Percentiles rank a stretch among this genome's conserved stretches.
These are phyloP conservation scores for Galerucella pusilla DNA, from an alignment of 2,888 invertebrate genomes.

Conservation along the genomic window DNA sequence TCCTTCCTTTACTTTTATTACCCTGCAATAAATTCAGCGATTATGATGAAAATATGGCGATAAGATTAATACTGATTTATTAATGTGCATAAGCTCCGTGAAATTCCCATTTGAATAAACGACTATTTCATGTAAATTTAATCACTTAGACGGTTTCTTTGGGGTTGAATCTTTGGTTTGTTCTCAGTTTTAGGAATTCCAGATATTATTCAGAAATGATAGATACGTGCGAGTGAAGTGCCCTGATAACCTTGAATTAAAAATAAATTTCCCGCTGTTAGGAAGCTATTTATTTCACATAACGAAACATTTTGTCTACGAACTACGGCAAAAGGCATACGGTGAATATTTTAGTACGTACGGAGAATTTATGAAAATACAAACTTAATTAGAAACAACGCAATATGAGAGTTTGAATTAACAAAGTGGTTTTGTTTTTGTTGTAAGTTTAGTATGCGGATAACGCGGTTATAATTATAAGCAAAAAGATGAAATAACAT, in stretches of 20 bases:
- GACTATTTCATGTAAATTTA: conserved; percentile 56
- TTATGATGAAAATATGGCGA: conserved; percentile 52
- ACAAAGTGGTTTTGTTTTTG: too few relatives aligned
- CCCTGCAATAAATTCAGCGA: conserved; percentile 41
- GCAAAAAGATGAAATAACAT: too few relatives aligned
- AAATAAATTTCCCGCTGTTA: neutral
- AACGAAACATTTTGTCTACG: neutral
- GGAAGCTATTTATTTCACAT: conserved; percentile 1
- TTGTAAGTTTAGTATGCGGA: too few relatives aligned
- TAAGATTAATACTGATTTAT: conserved; percentile 55
- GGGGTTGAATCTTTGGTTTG: conserved; percentile 47
- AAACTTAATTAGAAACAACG: too few relatives aligned
- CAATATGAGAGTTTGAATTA: too few relatives aligned
- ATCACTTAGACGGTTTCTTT: conserved; percentile 52
- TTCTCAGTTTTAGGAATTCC: conserved; percentile 33
- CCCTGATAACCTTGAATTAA: conserved; percentile 21
- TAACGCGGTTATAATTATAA: too few relatives aligned
- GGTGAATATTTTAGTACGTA: too few relatives aligned
- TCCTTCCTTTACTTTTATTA: conserved; percentile 32
- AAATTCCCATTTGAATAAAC: conserved; percentile 54
- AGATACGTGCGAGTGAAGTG: conserved; percentile 17
- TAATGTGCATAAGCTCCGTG: conserved; percentile 50
- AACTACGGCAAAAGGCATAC: too few relatives aligned
- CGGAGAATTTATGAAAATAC: too few relatives aligned
- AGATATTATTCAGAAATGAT: conserved; percentile 14